phyloP scores from a whole-genome alignment of 2,797 vertebrate species.

The Acomys russatus region DNA sequence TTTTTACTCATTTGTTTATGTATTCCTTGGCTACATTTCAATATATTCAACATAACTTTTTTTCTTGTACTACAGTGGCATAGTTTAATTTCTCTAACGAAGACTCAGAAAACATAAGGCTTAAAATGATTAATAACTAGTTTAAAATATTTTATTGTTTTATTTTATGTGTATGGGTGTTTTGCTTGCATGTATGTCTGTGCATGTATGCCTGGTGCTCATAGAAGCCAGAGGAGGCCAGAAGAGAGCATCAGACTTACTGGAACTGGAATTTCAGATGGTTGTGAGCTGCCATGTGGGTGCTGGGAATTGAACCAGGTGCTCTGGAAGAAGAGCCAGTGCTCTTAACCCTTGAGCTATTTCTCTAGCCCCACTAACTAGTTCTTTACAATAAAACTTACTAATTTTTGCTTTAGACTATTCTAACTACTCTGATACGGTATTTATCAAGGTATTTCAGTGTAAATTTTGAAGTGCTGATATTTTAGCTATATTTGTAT shows the following conservation, averaged over 20 bases:
- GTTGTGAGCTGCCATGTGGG: not conserved
- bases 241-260: not conserved
- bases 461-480: not conserved
- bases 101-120: not conserved
- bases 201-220: not conserved
- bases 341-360: not conserved
- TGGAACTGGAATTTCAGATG: not conserved
- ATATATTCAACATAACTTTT: not conserved
- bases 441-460: not conserved
- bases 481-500: not conserved
- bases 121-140: not conserved
- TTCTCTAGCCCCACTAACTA: not conserved
- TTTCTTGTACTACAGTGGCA: not conserved
- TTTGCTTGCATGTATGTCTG: not conserved
- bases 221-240: not conserved
- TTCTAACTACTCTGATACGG: not conserved
- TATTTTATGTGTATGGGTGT: not conserved
- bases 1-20: not conserved
- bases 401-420: not conserved
- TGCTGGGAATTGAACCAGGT: not conserved
- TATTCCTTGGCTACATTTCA: not conserved
- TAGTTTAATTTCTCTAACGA: conserved; percentile 1
- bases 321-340: not conserved
- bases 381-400: not conserved
- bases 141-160: not conserved